Percentiles rank a stretch among this genome's conserved stretches.
phyloP scores from a whole-genome alignment of 2,888 invertebrate genomes.

The Galeruca laticollis region DNA sequence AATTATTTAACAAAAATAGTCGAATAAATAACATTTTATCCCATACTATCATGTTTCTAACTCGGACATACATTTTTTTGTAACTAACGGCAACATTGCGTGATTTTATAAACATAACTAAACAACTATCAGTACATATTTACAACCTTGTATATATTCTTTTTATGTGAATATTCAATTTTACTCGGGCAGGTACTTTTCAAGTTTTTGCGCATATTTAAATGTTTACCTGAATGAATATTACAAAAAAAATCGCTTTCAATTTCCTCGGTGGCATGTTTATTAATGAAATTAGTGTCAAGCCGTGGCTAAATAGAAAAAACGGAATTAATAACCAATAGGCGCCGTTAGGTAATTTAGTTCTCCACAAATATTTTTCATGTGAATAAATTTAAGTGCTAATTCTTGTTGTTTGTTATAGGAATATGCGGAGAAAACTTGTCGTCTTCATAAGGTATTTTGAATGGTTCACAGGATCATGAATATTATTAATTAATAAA shows the following conservation, averaged over 20 bases:
- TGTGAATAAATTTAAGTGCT: neutral
- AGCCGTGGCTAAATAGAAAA: constrained; percentile 19
- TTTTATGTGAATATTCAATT: constrained; percentile 27
- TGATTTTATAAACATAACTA: no score
- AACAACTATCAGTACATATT: no score
- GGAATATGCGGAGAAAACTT: neutral
- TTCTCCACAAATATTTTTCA: neutral
- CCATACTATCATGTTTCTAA: no score
- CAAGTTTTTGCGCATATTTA: constrained; percentile 28
- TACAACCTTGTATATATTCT: neutral
- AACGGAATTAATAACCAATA: constrained; percentile 25
- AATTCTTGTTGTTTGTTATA: neutral
- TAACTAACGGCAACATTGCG: no score
- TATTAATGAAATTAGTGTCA: constrained; percentile 32
- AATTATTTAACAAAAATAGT: no score
- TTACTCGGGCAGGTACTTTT: constrained; percentile 17
- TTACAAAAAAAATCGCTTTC: constrained; percentile 29
- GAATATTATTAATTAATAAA: no score
- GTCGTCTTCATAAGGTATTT: no score
- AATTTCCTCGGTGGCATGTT: constrained; percentile 30
- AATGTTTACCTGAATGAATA: constrained; percentile 25
- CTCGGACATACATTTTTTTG: no score
- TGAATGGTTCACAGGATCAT: no score
- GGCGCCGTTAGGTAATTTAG: constrained; percentile 16
- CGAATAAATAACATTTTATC: no score